Evolutionary conservation across 2,113 vertebrate species (phyloP).

Genomic region (Ictalurus furcatus): DNA sequence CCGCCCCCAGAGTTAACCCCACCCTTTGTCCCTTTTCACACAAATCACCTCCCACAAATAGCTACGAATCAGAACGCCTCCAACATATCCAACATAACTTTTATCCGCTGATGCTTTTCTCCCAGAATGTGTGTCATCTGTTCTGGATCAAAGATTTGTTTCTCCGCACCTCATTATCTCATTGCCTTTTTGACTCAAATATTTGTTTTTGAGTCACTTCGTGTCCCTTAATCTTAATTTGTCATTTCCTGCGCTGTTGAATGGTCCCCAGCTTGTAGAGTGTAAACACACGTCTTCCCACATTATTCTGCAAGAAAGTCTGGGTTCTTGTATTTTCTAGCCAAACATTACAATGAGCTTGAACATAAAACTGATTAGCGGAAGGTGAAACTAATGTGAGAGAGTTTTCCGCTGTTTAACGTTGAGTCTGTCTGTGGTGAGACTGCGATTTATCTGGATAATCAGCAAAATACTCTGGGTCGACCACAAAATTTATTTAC

Average conservation of each 20-base stretch:
- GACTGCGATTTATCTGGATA: not conserved
- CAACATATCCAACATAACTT: not conserved
- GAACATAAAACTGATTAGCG: conserved; percentile 31
- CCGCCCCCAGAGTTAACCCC: not conserved
- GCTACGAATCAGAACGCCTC: not conserved
- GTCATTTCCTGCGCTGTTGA: conserved; percentile 53
- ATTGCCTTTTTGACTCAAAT: conserved; percentile 48
- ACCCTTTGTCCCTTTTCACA: not conserved
- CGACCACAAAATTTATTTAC: not conserved
- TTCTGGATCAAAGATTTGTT: conserved; percentile 36
- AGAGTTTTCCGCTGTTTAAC: conserved; percentile 6
- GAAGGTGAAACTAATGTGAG: conserved; percentile 9
- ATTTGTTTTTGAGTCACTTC: conserved; percentile 50
- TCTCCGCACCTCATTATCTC: conserved; percentile 54
- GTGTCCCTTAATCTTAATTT: conserved; percentile 48
- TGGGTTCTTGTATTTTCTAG: not conserved
- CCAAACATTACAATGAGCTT: conserved; percentile 17
- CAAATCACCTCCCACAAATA: not conserved
- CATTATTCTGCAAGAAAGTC: conserved; percentile 44
- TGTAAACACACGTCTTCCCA: conserved; percentile 54
- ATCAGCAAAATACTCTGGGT: not conserved
- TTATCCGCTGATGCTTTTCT: not conserved
- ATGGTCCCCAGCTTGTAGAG: conserved; percentile 41
- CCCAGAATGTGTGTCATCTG: not conserved
- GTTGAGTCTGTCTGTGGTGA: not conserved